Percentiles rank a stretch among this genome's conserved stretches.
Evolutionary conservation across 1,140 invertebrate species (phyloP).

Genomic region (Zaprionus tsacasi): DNA sequence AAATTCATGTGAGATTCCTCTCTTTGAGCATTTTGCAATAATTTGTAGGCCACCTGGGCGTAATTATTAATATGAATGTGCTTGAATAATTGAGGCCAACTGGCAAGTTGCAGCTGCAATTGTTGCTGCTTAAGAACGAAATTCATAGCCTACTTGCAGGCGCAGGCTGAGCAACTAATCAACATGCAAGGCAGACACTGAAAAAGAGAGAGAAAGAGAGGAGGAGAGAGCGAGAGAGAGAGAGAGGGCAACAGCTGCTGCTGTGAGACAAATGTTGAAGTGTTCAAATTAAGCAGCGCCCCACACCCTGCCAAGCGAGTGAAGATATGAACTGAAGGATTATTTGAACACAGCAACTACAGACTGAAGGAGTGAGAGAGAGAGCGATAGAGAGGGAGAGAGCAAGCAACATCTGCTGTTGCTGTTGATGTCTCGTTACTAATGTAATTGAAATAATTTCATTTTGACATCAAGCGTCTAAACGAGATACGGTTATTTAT

Average conservation of each 20-base stretch:
- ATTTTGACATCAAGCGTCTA: conserved; percentile 63
- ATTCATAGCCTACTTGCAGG: conserved; percentile 7
- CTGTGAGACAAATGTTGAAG: conserved; percentile 32
- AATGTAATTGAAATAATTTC: conserved; percentile 79
- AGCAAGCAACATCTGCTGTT: conserved; percentile 14
- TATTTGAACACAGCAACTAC: conserved; percentile 10
- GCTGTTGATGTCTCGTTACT: conserved; percentile 53
- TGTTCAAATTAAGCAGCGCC: conserved; percentile 41
- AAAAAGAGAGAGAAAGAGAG: neutral
- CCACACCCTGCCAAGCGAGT: conserved; percentile 22
- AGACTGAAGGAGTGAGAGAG: neutral
- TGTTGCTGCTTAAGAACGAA: conserved; percentile 8
- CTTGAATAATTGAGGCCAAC: conserved; percentile 10
- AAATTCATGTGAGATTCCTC: neutral
- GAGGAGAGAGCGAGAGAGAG: neutral
- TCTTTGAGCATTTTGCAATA: neutral
- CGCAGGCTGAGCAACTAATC: conserved; percentile 24
- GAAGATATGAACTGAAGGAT: conserved; percentile 1
- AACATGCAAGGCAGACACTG: conserved; percentile 20
- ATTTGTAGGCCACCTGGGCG: neutral
- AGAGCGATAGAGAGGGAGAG: neutral
- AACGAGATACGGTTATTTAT: conserved; percentile 69
- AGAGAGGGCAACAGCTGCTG: neutral
- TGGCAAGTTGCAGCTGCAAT: conserved; percentile 2
- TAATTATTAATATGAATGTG: conserved; percentile 6